Percentiles rank a stretch among this genome's conserved stretches.
Evolutionary conservation across 2,797 vertebrate genomes (phyloP).

Genomic region (Cossypha heuglini): DNA sequence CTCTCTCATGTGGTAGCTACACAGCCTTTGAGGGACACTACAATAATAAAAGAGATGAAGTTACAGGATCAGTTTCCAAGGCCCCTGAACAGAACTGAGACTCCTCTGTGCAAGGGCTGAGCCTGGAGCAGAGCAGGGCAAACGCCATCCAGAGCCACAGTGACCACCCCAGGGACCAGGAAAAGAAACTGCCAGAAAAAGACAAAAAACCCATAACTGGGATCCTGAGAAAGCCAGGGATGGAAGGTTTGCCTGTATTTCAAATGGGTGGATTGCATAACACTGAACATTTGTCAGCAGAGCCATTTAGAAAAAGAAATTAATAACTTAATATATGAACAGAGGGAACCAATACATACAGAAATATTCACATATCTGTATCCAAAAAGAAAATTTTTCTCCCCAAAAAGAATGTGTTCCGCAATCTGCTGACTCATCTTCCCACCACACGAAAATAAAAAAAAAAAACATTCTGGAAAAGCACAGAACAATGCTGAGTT

Average conservation of each 20-base stretch:
- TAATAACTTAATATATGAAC: background rate
- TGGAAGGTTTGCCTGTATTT: background rate
- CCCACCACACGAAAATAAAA: background rate
- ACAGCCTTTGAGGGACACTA: background rate
- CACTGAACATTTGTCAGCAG: background rate
- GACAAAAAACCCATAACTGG: fast-evolving
- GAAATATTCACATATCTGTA: background rate
- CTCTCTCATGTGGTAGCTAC: background rate
- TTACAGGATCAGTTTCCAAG: background rate
- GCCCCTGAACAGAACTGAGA: background rate
- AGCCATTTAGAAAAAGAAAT: background rate
- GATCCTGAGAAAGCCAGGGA: background rate
- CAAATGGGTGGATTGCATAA: background rate
- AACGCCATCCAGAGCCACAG: background rate
- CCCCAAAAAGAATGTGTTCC: background rate
- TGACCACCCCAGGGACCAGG: background rate
- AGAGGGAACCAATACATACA: background rate
- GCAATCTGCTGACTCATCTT: background rate
- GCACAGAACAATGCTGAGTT: background rate
- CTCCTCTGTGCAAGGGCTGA: background rate
- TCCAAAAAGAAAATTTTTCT: background rate
- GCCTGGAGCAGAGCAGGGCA: background rate
- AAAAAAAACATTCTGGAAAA: background rate
- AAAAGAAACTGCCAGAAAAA: background rate
- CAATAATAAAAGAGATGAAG: background rate